A percentile compares a stretch with the other conserved stretches of the same genome.
Evolutionary conservation across 2,888 invertebrate species (phyloP).

Genomic region (Rhamphomyia laevipes): DNA sequence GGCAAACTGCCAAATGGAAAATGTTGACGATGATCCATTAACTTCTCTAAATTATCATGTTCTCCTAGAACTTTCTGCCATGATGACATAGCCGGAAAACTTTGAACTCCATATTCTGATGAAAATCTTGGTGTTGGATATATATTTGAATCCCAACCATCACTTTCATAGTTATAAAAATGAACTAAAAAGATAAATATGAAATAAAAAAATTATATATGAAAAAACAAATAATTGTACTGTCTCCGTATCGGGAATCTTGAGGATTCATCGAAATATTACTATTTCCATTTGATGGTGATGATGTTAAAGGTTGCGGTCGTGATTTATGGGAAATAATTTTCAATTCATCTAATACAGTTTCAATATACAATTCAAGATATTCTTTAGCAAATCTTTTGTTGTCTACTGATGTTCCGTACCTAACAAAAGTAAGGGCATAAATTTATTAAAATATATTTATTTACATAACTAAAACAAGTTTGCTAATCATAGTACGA

Average conservation of each 20-base stretch:
- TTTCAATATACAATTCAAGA: slow-evolving; percentile 66
- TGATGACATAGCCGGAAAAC: slow-evolving; percentile 63
- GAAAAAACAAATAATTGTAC: slow-evolving; percentile 34
- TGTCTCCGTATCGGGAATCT: slow-evolving; percentile 72
- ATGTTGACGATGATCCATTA: slow-evolving; percentile 76
- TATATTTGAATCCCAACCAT: slow-evolving; percentile 68
- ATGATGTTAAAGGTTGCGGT: slow-evolving; percentile 56
- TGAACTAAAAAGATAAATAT: slow-evolving; percentile 50
- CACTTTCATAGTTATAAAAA: slow-evolving; percentile 72
- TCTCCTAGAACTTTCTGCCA: slow-evolving; percentile 47
- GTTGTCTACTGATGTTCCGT: slow-evolving; percentile 42
- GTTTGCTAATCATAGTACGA: too few relatives aligned
- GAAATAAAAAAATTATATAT: not conserved
- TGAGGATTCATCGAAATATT: slow-evolving; percentile 68
- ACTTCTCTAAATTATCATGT: slow-evolving; percentile 46
- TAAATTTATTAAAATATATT: too few relatives aligned
- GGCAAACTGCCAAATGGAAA: slow-evolving; percentile 58
- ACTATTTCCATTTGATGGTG: slow-evolving; percentile 77
- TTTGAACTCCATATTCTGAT: slow-evolving; percentile 94
- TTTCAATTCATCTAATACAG: slow-evolving; percentile 53
- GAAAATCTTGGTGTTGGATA: slow-evolving; percentile 78
- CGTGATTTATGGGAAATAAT: slow-evolving; percentile 25
- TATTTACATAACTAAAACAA: too few relatives aligned
- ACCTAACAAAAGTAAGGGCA: too few relatives aligned
- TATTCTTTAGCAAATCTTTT: slow-evolving; percentile 61